phyloP scores from a whole-genome alignment of 2,113 vertebrate species.

The Apistogramma diplotaenia region DNA sequence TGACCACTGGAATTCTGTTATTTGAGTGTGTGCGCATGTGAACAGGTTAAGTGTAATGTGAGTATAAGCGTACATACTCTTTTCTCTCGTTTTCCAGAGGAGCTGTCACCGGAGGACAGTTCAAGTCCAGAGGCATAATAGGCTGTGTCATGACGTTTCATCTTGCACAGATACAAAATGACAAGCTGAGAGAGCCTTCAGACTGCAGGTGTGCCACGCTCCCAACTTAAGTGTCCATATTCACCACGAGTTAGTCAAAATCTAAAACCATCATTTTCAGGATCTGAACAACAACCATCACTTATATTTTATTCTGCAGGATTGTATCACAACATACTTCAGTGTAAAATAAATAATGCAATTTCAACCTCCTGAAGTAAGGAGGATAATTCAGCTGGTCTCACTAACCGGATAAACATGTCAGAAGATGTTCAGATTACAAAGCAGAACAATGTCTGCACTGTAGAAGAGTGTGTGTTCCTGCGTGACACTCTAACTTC shows the following conservation, averaged over 20 bases:
- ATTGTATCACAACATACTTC: neutral
- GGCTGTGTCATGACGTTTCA: slow-evolving; percentile 63
- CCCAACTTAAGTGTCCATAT: slow-evolving; percentile 2
- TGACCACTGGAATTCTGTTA: neutral
- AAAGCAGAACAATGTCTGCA: slow-evolving; percentile 30
- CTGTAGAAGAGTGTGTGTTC: slow-evolving; percentile 26
- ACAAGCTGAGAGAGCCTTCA: slow-evolving; percentile 48
- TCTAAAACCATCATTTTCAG: neutral
- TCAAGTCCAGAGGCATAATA: slow-evolving; percentile 48
- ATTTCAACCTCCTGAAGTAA: neutral
- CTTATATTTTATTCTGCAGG: neutral
- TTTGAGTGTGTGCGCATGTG: neutral
- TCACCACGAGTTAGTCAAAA: slow-evolving; percentile 20
- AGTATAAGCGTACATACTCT: neutral
- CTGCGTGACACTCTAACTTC: slow-evolving; percentile 23
- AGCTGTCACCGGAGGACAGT: slow-evolving; percentile 51
- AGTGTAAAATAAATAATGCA: neutral
- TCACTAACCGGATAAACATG: slow-evolving; percentile 1
- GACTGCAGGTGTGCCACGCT: slow-evolving; percentile 43
- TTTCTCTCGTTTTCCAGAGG: slow-evolving; percentile 24
- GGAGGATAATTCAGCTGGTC: neutral
- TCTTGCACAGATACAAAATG: slow-evolving; percentile 55
- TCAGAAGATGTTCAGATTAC: slow-evolving; percentile 32
- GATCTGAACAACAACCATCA: neutral
- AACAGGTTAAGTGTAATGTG: neutral